These are phyloP conservation scores for Girardinus metallicus DNA, from an alignment of 2,797 vertebrate species.

Conservation along the genomic window DNA sequence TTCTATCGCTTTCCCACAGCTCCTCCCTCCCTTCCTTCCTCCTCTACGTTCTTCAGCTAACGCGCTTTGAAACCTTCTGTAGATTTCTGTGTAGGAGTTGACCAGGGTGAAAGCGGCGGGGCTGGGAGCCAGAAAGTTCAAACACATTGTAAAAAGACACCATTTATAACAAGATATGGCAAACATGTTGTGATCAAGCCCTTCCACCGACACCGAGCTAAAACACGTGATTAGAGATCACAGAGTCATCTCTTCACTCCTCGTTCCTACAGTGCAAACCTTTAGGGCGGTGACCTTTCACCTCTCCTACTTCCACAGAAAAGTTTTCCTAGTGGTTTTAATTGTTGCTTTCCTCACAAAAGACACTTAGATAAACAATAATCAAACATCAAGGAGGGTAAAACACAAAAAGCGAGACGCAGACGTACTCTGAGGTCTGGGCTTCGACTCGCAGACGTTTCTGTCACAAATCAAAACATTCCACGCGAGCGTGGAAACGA, in stretches of 20 bases:
- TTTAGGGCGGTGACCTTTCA: constrained; percentile 8
- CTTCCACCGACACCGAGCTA: background rate
- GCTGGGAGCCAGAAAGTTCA: constrained; percentile 39
- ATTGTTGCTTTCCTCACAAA: background rate
- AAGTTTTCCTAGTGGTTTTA: background rate
- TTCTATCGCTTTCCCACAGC: constrained; percentile 34
- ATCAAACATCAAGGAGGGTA: background rate
- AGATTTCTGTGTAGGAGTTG: constrained; percentile 46
- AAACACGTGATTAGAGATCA: constrained; percentile 1
- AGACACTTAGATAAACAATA: constrained; percentile 1
- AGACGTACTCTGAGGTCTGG: background rate
- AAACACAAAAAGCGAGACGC: constrained; percentile 33
- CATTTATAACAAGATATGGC: constrained; percentile 14
- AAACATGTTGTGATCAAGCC: constrained; percentile 14
- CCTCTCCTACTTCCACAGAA: background rate
- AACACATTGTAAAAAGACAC: constrained; percentile 25
- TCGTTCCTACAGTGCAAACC: constrained; percentile 7
- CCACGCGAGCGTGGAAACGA: constrained; percentile 52
- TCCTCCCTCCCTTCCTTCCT: background rate
- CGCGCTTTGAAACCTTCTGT: background rate
- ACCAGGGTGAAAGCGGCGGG: constrained; percentile 32
- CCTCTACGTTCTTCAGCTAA: constrained; percentile 1
- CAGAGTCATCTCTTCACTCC: background rate
- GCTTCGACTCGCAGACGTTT: constrained; percentile 31
- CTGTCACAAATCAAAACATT: constrained; percentile 59